Evolutionary conservation across 2,113 vertebrate species (phyloP).

Genomic region (Merops nubicus): DNA sequence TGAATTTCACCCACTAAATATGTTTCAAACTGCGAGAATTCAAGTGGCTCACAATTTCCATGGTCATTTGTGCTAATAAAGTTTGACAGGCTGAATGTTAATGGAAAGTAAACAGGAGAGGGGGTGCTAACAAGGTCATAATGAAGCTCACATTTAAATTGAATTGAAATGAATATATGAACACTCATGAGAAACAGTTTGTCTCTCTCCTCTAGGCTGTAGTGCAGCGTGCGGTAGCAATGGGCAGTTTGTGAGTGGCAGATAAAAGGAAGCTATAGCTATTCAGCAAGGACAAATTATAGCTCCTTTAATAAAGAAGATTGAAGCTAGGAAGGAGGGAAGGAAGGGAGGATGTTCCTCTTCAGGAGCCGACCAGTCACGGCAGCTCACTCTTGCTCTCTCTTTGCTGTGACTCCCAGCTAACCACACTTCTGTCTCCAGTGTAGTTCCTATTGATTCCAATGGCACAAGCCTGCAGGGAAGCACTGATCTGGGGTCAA

Average conservation of each 20-base stretch:
- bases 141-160: conserved; percentile 64
- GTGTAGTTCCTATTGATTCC: not conserved
- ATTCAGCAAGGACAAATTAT: not conserved
- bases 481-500: not conserved
- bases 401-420: not conserved
- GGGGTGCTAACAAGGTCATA: conserved; percentile 63
- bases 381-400: not conserved
- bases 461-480: not conserved
- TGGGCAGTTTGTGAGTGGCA: conserved; percentile 2
- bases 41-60: conserved; percentile 21
- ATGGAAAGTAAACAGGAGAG: conserved; percentile 62
- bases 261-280: not conserved
- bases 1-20: conserved; percentile 47
- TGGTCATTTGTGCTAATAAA: conserved; percentile 58
- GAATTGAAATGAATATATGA: conserved; percentile 34
- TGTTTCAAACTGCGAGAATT: conserved; percentile 24
- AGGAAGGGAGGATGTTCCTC: not conserved
- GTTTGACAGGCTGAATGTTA: conserved; percentile 60
- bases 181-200: conserved; percentile 15
- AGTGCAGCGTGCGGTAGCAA: conserved; percentile 48
- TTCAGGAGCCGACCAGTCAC: not conserved
- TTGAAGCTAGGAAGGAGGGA: not conserved
- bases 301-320: not conserved
- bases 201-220: conserved; percentile 34
- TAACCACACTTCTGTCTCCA: not conserved